These are phyloP conservation scores for Aporophyla lueneburgensis DNA, from an alignment of 2,888 invertebrate genomes.

Conservation along the genomic window DNA sequence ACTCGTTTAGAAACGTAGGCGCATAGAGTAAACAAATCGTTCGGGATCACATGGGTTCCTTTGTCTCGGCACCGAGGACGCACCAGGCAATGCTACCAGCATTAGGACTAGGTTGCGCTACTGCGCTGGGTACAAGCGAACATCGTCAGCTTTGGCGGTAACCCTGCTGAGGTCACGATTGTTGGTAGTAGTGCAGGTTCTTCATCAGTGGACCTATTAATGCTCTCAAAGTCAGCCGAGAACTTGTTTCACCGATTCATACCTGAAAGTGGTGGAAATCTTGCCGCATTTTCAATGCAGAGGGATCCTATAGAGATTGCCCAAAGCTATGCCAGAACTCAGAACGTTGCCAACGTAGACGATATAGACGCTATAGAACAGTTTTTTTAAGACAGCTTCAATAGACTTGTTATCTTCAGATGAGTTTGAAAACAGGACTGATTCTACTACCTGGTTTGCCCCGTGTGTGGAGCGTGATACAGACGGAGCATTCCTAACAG, in stretches of 20 bases:
- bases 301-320: conserved; percentile 74
- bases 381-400: conserved; percentile 72
- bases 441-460: no score
- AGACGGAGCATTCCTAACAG: no score
- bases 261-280: conserved; percentile 74
- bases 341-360: conserved; percentile 70
- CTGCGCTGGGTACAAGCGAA: conserved; percentile 78
- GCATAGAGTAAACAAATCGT: no score
- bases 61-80: no score
- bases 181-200: conserved; percentile 76
- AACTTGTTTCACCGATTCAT: conserved; percentile 76
- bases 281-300: conserved; percentile 70
- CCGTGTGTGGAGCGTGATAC: no score
- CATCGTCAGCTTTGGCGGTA: conserved; percentile 77
- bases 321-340: conserved; percentile 63
- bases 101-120: not conserved
- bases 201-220: conserved; percentile 72
- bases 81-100: no score
- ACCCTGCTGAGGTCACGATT: conserved; percentile 77
- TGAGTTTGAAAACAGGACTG: conserved; percentile 50
- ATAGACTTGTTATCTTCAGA: conserved; percentile 59
- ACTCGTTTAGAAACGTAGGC: no score
- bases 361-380: conserved; percentile 73
- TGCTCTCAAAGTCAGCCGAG: conserved; percentile 71
- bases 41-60: no score